Base-by-base conservation (phyloP, 37 sponge, comb jelly and placozoan genomes). In the Lycopodina hypogea region DNA sequence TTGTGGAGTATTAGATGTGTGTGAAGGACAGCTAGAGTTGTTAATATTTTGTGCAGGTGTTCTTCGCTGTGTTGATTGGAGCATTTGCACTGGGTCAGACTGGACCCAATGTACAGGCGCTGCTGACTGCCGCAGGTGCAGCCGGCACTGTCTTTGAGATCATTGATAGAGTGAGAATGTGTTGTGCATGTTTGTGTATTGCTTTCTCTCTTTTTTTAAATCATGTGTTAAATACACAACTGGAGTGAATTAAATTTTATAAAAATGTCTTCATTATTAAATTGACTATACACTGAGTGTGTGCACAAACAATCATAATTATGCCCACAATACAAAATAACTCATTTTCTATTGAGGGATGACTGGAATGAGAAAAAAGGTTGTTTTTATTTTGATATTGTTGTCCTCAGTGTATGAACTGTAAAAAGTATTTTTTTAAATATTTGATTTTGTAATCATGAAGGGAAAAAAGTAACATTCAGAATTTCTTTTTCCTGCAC, bases 51-150 rank as follows among this genome's bases (percentile, higher is more conserved):
- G 22, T 71, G 29, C 30, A 93, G 94, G 86, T 82, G 19, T 86
- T 93, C 83, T 86, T 93, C 83, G 76, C 90, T 66, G 72, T 86
- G 14, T 34, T 89, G 71, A 74, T 86, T 79, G 94, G 94, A 58
- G 90, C 92, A 23, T 90, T 89, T 73, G 59, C 90, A 0, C 78
- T 93, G 29, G 90, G 90, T 8, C 84, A 89, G 33, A 90, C 91
- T 32, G 83, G 53, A 11, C 94, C 91, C 6, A 80, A 78, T 26
- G 3, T 90, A 56, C 78, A 90, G 75, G 56, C 70, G 8, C 24
- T 94, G 24, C 24, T 59, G 24, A 79, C 75, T 7, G 92, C 85
- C 33, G 71, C 78, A 52, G 94, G 88, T 30, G 85, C 88, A 52
- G 76, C 81, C 23, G 85, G 56, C 7, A 50, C 61, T 64, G 81